Evolutionary conservation across 2,888 invertebrate genomes (phyloP).

Genomic region (Cyclophora punctaria): DNA sequence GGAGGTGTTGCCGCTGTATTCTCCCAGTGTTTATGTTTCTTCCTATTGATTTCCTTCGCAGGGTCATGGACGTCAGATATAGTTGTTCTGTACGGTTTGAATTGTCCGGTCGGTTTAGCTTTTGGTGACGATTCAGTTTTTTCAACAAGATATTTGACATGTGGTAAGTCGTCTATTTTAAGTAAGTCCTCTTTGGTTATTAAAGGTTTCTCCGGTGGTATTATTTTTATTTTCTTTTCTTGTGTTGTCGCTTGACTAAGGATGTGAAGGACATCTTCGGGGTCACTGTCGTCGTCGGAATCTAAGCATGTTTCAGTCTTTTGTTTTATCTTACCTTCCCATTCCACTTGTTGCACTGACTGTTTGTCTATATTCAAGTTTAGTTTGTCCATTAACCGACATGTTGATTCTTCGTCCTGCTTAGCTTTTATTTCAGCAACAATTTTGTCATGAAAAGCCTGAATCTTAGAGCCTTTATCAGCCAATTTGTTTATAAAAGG

Average conservation of each 20-base stretch:
- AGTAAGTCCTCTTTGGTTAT: conserved; percentile 69
- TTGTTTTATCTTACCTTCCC: conserved; percentile 66
- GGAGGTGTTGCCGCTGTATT: conserved; percentile 79
- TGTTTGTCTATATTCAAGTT: conserved; percentile 55
- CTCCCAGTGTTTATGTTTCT: conserved; percentile 75
- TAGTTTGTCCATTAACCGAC: conserved; percentile 64
- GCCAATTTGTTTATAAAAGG: conserved; percentile 68
- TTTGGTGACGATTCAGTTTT: conserved; percentile 55
- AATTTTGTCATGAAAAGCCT: conserved; percentile 61
- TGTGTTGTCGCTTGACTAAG: conserved; percentile 69
- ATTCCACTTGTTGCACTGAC: conserved; percentile 73
- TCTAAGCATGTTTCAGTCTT: conserved; percentile 49
- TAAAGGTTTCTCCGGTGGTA: conserved; percentile 58
- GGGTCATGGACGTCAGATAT: conserved; percentile 71
- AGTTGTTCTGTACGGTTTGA: conserved; percentile 76
- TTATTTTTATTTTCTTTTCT: conserved; percentile 63
- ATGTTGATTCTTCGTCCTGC: conserved; percentile 67
- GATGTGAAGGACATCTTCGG: conserved; percentile 75
- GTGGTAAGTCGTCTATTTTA: conserved; percentile 60
- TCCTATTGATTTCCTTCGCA: conserved; percentile 64
- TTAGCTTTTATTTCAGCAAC: conserved; percentile 59
- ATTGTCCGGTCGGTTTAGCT: conserved; percentile 44
- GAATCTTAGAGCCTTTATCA: conserved; percentile 77
- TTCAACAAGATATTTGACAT: conserved; percentile 71
- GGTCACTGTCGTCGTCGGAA: conserved; percentile 76